Evolutionary conservation across 1,140 invertebrate genomes (phyloP).

Genomic region (Drosophila kepulauana): DNA sequence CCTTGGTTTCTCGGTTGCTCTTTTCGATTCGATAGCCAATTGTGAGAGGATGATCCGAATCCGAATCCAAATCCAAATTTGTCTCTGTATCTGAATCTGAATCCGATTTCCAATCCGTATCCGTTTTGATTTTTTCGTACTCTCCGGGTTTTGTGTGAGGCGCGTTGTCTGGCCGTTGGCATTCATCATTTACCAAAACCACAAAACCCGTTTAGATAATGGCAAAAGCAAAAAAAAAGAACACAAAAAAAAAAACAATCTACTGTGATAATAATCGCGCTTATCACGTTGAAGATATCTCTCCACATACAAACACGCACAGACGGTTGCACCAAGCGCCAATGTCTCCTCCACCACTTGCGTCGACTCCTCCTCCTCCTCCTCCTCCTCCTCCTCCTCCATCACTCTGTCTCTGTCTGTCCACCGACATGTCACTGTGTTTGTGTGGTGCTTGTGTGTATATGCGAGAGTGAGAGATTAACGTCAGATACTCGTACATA

Average conservation of each 20-base stretch:
- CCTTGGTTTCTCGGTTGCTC: background rate
- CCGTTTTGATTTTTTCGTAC: conserved; percentile 49
- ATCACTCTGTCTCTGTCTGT: background rate
- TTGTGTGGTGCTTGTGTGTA: conserved; percentile 3
- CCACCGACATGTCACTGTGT: background rate
- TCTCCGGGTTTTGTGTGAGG: conserved; percentile 35
- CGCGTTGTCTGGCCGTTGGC: conserved; percentile 62
- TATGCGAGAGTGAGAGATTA: conserved; percentile 53
- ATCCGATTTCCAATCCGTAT: conserved; percentile 22
- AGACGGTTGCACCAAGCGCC: conserved; percentile 19
- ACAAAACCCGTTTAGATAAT: conserved; percentile 72
- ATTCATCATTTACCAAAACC: conserved; percentile 70
- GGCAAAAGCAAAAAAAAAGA: conserved; percentile 43
- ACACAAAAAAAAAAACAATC: conserved; percentile 14
- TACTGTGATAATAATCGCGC: conserved; percentile 73
- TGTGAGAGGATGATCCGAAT: conserved; percentile 30
- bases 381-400: background rate
- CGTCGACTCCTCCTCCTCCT: no score
- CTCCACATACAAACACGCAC: conserved; percentile 46
- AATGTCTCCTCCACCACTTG: background rate
- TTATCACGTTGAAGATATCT: conserved; percentile 66
- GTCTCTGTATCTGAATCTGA: conserved; percentile 27
- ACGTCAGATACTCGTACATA: conserved; percentile 60
- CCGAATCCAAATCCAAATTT: conserved; percentile 18
- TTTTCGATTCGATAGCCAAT: background rate